A percentile compares a stretch with the other conserved stretches of the same genome.
phyloP scores from a whole-genome alignment of 1,140 invertebrate species.

The Arctopsyche grandis region DNA sequence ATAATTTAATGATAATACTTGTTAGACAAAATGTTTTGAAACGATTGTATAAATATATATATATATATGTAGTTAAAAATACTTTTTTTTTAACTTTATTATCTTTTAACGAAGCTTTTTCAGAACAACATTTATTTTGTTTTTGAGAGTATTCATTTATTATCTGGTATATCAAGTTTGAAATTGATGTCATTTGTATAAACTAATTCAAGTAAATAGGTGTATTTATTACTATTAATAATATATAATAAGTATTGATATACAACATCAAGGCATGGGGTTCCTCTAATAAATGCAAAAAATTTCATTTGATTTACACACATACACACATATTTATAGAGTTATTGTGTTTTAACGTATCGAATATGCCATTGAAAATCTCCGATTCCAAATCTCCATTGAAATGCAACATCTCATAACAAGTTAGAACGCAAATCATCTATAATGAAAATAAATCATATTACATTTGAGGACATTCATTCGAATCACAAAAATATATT shows the following conservation, averaged over 20 bases:
- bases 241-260: conserved; percentile 48
- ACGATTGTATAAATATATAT: neutral
- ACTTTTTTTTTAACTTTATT: neutral
- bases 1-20: neutral
- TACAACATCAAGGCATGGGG: conserved; percentile 52
- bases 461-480: too few relatives aligned
- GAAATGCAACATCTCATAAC: too few relatives aligned
- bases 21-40: neutral
- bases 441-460: too few relatives aligned
- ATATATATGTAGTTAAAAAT: neutral
- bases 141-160: too few relatives aligned
- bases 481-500: neutral
- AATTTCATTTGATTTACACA: conserved; percentile 33
- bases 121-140: conserved; percentile 23
- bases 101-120: too few relatives aligned
- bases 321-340: too few relatives aligned
- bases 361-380: too few relatives aligned
- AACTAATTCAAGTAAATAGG: neutral
- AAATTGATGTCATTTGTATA: too few relatives aligned
- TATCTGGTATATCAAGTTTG: too few relatives aligned
- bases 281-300: conserved; percentile 17
- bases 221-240: conserved; percentile 50
- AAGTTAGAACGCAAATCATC: too few relatives aligned
- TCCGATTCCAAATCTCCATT: too few relatives aligned
- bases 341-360: too few relatives aligned